Conservation (phyloP, 1,140 invertebrate species). For the Drosophila equinoxialis region DNA sequence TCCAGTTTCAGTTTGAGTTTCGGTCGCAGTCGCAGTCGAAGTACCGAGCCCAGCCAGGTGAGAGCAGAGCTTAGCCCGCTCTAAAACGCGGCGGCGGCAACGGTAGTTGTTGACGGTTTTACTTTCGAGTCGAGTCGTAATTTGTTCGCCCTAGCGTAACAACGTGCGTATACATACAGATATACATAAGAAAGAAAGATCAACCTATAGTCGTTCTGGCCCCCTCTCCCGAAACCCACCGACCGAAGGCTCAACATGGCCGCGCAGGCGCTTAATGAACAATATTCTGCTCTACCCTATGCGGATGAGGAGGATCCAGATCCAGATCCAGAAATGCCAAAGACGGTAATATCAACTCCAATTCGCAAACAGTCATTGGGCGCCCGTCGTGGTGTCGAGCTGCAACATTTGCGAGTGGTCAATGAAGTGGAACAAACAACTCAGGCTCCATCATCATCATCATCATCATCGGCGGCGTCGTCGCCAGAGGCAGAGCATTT, state of each 20-base stretch:
- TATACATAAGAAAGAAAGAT: too few species aligned
- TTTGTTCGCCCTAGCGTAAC: conserved; percentile 9
- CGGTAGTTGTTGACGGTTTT: conserved; percentile 5
- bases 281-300: conserved; percentile 46
- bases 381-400: conserved; percentile 55
- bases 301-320: conserved; percentile 25
- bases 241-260: conserved; percentile 8
- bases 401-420: conserved; percentile 45
- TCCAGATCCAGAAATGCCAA: conserved; percentile 2
- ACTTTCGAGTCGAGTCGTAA: conserved; percentile 15
- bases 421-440: conserved; percentile 35
- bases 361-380: conserved; percentile 46
- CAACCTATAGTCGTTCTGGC: neutral
- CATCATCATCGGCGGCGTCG: conserved; percentile 9
- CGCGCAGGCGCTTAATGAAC: conserved; percentile 57
- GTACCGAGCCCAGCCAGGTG: conserved; percentile 10
- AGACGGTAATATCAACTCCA: neutral
- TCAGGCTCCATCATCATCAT: conserved; percentile 1
- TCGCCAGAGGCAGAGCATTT: conserved; percentile 41
- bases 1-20: neutral
- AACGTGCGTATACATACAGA: neutral
- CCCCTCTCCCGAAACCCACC: neutral
- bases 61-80: conserved; percentile 29
- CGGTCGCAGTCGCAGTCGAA: neutral
- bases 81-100: conserved; percentile 26